phyloP scores from a whole-genome alignment of 2,113 vertebrate genomes.

The Cynoglossus semilaevis region DNA sequence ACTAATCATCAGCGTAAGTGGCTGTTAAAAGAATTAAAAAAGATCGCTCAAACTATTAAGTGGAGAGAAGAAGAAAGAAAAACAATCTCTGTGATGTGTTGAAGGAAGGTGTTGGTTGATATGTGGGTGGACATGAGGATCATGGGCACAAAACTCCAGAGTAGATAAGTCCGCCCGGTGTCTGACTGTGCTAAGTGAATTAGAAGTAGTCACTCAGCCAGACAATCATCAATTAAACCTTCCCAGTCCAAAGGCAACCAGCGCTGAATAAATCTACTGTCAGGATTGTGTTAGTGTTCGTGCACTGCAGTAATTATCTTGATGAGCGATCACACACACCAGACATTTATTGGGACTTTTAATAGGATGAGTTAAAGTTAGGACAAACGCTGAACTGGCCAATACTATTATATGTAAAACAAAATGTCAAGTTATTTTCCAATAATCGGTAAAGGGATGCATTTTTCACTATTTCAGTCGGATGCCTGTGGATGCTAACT shows the following conservation, averaged over 20 bases:
- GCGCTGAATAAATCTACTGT: conserved; percentile 24
- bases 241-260: conserved; percentile 14
- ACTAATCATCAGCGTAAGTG: conserved; percentile 75
- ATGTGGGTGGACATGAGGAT: conserved; percentile 40
- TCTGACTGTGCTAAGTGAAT: conserved; percentile 52
- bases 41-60: conserved; percentile 84
- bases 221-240: conserved; percentile 57
- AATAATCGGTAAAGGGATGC: too few species aligned
- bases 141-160: conserved; percentile 56
- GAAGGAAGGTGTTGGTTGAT: conserved; percentile 52
- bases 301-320: conserved; percentile 21
- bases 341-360: conserved; percentile 22
- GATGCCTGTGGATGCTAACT: too few species aligned
- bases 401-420: too few species aligned
- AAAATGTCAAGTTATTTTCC: too few species aligned
- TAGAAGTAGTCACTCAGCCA: conserved; percentile 53
- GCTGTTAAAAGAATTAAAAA: conserved; percentile 80
- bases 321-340: conserved; percentile 6
- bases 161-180: conserved; percentile 37
- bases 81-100: conserved; percentile 66
- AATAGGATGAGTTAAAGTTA: background rate
- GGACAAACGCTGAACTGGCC: background rate
- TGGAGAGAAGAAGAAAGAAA: conserved; percentile 84
- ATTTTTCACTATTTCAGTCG: too few species aligned
- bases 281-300: conserved; percentile 16